Base-by-base conservation (phyloP, 2,113 vertebrate species). In the Festucalex cinctus region DNA sequence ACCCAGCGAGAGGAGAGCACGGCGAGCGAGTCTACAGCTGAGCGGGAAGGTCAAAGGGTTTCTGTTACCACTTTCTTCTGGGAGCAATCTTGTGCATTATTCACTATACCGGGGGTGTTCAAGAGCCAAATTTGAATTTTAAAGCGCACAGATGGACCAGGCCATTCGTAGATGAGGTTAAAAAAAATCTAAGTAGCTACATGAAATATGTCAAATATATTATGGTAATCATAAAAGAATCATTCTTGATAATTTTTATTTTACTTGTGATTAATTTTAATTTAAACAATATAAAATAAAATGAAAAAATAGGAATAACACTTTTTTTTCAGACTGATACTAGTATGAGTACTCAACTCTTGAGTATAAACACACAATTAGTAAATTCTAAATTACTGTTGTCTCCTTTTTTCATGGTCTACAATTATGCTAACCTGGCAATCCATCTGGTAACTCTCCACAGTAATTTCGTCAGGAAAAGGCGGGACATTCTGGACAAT, bases 11-110 rank as follows among this genome's bases (percentile, higher is more conserved):
- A 76, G 59, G 69, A 58, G 44, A 78, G 74, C 68, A 71, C 67
- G 74, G 82, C 85, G 87, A 68, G 82, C 85, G 87, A 68, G 81
- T 74, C 77, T 86, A 86, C 85, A 87, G 88, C 85, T 90, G 86
- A 75, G 58, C 24, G 9, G 19, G 71, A 86, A 90, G 91, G 90
- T 91, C 86, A 89, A 88, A 89, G 70, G 81, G 83, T 83, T 91
- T 88, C 65, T 87, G 78, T 89, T 89, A 86, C 89, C 61, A 66
- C 87, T 88, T 57, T 86, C 81, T 75, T 82, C 75, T 73, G 68
- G 63, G 76, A 79, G 73, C 83, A 83, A 65, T 61, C 61, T 58
- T 78, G 75, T 89, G 85, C 77, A 81, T 89, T 88, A 89, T 87
- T 83, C 72, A 84, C 44, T 24, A 70, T 16, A 68, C 54, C 26